A percentile compares a stretch with the other conserved stretches of the same genome.
These are phyloP conservation scores for Onychostruthus taczanowskii DNA, from an alignment of 2,113 vertebrate genomes.

Conservation along the genomic window DNA sequence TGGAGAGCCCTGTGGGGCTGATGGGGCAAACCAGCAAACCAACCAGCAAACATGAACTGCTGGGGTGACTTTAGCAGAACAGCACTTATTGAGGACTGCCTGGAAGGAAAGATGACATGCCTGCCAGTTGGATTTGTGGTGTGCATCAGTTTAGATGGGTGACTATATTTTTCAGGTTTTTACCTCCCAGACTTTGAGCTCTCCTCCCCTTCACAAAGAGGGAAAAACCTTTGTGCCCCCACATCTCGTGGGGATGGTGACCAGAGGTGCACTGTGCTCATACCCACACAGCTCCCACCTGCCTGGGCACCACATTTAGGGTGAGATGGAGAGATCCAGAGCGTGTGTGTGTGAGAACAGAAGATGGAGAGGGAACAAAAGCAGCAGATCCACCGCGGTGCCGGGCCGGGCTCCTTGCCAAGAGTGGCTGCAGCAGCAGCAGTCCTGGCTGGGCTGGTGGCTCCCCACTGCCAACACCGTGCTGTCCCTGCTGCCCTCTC, in stretches of 20 bases:
- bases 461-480: background rate
- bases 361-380: constrained; percentile 34
- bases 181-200: background rate
- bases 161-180: background rate
- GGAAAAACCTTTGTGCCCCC: fast-evolving
- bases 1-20: fast-evolving
- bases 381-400: background rate
- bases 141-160: background rate
- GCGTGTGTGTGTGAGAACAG: background rate
- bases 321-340: background rate
- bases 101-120: background rate
- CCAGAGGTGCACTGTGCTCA: fast-evolving
- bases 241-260: fast-evolving
- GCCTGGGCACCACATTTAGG: background rate
- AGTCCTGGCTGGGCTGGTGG: background rate
- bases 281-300: background rate
- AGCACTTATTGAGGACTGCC: background rate
- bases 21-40: background rate
- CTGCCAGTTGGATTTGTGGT: background rate
- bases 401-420: constrained; percentile 24
- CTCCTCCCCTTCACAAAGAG: background rate
- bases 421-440: constrained; percentile 44
- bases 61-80: background rate
- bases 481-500: background rate
- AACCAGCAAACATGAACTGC: background rate